Conservation (phyloP, 2,797 vertebrate species). For the Streptopelia turtur region DNA sequence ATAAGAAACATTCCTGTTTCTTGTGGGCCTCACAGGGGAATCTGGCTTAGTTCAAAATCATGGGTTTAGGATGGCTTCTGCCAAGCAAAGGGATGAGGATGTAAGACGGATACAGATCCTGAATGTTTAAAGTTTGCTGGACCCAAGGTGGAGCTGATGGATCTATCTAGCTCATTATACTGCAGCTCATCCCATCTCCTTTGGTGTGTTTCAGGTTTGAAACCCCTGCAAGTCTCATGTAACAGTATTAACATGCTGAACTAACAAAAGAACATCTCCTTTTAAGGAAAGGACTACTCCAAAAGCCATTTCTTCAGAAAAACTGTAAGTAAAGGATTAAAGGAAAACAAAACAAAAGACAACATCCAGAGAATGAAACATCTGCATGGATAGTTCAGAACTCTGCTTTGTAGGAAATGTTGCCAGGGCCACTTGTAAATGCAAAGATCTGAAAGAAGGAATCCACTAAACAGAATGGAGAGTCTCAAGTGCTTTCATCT, state of each 20-base stretch:
- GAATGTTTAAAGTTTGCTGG: background rate
- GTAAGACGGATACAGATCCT: background rate
- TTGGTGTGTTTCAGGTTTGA: background rate
- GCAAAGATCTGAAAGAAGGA: background rate
- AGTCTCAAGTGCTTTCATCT: background rate
- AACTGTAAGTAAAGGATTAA: background rate
- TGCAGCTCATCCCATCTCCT: background rate
- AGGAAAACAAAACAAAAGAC: background rate
- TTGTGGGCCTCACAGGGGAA: background rate
- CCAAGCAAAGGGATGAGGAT: background rate
- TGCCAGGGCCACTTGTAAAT: background rate
- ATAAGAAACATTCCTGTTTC: background rate
- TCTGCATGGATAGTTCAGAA: background rate
- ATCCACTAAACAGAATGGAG: background rate
- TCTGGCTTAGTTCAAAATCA: background rate
- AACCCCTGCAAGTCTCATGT: background rate
- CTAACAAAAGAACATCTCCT: background rate
- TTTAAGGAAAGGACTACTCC: background rate
- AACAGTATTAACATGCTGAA: background rate
- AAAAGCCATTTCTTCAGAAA: background rate
- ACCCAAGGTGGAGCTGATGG: background rate
- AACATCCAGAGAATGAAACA: background rate
- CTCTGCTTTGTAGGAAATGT: background rate
- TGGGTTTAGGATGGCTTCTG: background rate
- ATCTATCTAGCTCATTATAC: background rate